Percentiles rank a stretch among this genome's conserved stretches.
Conservation (phyloP, 2,888 invertebrate species). For the Hydriomena furcata region DNA sequence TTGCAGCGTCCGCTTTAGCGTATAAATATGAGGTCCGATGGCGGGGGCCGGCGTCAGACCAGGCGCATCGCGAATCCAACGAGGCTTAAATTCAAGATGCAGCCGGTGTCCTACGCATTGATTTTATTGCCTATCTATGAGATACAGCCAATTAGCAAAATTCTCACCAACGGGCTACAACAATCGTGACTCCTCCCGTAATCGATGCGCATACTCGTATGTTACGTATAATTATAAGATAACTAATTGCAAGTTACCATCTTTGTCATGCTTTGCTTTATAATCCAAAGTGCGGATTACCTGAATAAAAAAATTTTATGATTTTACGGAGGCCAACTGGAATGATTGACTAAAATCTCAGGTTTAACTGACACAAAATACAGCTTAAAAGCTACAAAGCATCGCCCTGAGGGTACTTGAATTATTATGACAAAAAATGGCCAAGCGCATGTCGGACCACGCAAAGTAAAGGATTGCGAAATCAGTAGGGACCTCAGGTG, state of each 20-base stretch:
- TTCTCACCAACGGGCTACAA: conserved; percentile 53
- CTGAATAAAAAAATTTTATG: background rate
- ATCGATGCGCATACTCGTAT: conserved; percentile 56
- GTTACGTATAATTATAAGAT: conserved; percentile 54
- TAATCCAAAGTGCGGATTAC: background rate
- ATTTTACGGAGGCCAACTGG: background rate
- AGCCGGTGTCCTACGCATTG: conserved; percentile 78
- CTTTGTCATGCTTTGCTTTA: conserved; percentile 38
- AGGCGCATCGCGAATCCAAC: conserved; percentile 79
- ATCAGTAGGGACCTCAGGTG: too few relatives aligned
- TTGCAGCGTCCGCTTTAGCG: conserved; percentile 77
- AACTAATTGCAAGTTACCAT: conserved; percentile 42
- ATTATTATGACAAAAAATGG: conserved; percentile 26
- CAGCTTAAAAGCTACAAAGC: conserved; percentile 15
- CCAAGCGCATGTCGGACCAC: too few relatives aligned
- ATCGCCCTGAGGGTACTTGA: conserved; percentile 11
- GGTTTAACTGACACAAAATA: conserved; percentile 10
- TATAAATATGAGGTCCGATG: conserved; percentile 82
- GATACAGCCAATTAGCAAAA: conserved; percentile 78
- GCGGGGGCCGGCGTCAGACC: conserved; percentile 76
- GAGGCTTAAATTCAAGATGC: conserved; percentile 80
- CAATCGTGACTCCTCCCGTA: conserved; percentile 66
- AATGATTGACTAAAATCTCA: conserved; percentile 8
- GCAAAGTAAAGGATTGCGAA: too few relatives aligned
- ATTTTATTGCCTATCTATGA: conserved; percentile 78